phyloP scores from a whole-genome alignment of 2,797 vertebrate species.

The Lophotriccus pileatus region DNA sequence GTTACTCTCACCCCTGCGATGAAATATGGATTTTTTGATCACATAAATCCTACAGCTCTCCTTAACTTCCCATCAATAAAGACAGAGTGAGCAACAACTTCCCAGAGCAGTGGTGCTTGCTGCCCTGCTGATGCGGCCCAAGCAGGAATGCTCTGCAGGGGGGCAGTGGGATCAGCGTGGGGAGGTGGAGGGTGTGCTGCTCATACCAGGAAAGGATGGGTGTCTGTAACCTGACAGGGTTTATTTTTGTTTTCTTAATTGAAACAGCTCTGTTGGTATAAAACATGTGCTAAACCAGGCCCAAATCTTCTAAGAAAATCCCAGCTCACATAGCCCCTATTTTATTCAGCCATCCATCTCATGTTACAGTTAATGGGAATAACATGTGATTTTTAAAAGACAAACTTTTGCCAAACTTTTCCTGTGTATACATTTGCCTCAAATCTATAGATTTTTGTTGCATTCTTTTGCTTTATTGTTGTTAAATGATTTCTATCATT shows the following conservation, averaged over 20 bases:
- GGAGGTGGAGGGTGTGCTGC: background rate
- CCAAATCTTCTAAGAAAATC: constrained; percentile 32
- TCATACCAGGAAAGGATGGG: background rate
- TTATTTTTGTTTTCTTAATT: constrained; percentile 58
- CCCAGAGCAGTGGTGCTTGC: accelerated
- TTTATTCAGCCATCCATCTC: constrained; percentile 30
- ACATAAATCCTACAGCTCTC: background rate
- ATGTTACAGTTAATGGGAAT: constrained; percentile 52
- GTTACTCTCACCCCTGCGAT: background rate
- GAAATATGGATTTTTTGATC: background rate
- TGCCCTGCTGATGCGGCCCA: accelerated
- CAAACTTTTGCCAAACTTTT: constrained; percentile 3
- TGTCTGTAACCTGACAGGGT: background rate
- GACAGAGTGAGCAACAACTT: background rate
- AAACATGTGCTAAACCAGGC: constrained; percentile 45
- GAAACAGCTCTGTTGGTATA: constrained; percentile 22
- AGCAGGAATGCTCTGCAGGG: background rate
- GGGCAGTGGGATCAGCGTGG: accelerated
- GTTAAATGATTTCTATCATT: constrained; percentile 2
- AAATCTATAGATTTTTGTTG: background rate
- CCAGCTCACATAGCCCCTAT: background rate
- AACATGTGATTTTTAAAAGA: constrained; percentile 44
- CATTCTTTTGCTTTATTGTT: constrained; percentile 11
- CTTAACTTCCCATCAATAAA: background rate
- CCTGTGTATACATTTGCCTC: background rate